Conservation (phyloP, 2,113 vertebrate species). For the Morone saxatilis region DNA sequence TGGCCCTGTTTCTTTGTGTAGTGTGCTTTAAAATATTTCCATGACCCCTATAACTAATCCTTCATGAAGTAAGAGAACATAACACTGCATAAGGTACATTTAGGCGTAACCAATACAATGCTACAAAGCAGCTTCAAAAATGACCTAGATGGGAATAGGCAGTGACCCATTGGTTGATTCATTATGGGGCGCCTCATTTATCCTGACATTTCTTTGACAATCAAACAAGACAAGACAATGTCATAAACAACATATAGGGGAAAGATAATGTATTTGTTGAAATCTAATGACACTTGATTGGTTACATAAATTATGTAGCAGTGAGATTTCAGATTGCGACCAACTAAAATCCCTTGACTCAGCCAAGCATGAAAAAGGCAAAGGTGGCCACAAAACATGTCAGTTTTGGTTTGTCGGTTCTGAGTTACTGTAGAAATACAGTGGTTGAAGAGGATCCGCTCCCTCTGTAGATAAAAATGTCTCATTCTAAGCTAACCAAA, state of each 20-base stretch:
- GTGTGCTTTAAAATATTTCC: conserved; percentile 61
- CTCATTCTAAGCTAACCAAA: too few species aligned
- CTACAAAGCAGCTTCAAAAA: conserved; percentile 1
- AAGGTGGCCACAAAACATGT: too few species aligned
- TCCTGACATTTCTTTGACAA: not conserved
- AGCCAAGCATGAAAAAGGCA: too few species aligned
- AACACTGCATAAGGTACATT: conserved; percentile 38
- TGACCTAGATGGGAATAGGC: conserved; percentile 33
- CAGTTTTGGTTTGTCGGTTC: too few species aligned
- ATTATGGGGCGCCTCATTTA: not conserved
- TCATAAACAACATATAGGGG: not conserved
- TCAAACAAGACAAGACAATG: too few species aligned
- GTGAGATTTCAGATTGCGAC: too few species aligned
- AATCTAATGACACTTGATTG: not conserved
- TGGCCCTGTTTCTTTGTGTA: conserved; percentile 59
- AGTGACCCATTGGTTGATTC: conserved; percentile 4
- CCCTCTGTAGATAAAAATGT: too few species aligned
- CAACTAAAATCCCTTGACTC: too few species aligned
- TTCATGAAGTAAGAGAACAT: conserved; percentile 59
- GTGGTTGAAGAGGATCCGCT: too few species aligned
- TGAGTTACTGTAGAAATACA: too few species aligned
- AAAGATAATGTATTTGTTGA: not conserved
- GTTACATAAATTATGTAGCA: not conserved
- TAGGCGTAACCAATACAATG: conserved; percentile 28
- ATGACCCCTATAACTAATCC: conserved; percentile 31